A percentile compares a stretch with the other conserved stretches of the same genome.
phyloP scores from a whole-genome alignment of 1,140 invertebrate genomes.

The Cydia strobilella region DNA sequence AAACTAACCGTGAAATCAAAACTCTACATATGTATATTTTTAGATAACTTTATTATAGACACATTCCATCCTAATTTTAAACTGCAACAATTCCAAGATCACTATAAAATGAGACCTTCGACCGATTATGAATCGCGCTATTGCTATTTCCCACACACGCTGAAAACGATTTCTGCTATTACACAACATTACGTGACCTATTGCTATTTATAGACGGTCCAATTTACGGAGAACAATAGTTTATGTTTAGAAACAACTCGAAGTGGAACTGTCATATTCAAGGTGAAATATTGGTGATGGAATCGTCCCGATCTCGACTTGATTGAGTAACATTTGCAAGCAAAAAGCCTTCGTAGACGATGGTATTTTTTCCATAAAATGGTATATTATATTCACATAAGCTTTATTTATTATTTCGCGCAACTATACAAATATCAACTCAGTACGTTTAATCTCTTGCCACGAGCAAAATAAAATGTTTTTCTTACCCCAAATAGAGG shows the following conservation, averaged over 20 bases:
- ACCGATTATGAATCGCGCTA: neutral
- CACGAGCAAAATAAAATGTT: no score
- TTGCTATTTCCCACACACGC: neutral
- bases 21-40: no score
- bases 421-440: no score
- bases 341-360: no score
- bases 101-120: constrained; percentile 10
- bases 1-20: no score
- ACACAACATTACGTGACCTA: constrained; percentile 30
- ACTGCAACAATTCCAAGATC: neutral
- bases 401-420: no score
- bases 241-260: constrained; percentile 9
- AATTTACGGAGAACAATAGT: constrained; percentile 18
- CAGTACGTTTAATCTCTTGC: no score
- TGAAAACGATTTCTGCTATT: constrained; percentile 19
- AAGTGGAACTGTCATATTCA: constrained; percentile 12
- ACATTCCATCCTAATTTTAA: neutral
- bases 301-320: neutral
- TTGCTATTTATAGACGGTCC: constrained; percentile 22
- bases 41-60: neutral
- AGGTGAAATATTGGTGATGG: neutral
- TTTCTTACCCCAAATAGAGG: no score
- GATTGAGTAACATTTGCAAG: neutral
- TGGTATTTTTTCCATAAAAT: no score
- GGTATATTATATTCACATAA: no score